Evolutionary conservation across 2,113 vertebrate genomes (phyloP), one percentile per base, ranked within the genome.

Genomic region (Eubucco bourcierii): DNA sequence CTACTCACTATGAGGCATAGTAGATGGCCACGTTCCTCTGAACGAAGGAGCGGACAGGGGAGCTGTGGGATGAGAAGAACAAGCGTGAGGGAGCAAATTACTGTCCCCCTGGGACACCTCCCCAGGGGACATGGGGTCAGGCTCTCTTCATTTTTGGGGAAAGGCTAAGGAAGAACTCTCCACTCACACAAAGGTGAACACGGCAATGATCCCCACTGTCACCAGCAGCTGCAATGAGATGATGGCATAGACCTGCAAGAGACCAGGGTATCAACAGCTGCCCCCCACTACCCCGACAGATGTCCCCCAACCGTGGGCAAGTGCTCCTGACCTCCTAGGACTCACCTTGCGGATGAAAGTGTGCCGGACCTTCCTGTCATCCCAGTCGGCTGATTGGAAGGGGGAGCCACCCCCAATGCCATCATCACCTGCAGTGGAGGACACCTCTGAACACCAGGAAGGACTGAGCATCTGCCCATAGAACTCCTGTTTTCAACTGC

Each of bases 281-380:
- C n/a, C 3, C n/a, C 21, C 34, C 21, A 17, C 9, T 3, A 31
- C 15, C 27, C 60, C 1, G 1, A 14, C 6, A 13, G 31, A 2
- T 53, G 46, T 10, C n/a, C 50, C 23, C 67, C 31, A 24, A 7
- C 37, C 31, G 3, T 12, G 50, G 18, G 27, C 0, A 4, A 21
- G 18, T 46, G 33, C 12, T 59, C 56, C 50, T 1, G 1, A 13
- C 4, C 33, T 58, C 19, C 21, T 0, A 1, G 33, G 67, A 64
- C 82, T 94, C 18, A 98, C 99, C 98, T 99, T 99, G 66, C 98
- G 98, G 93, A 99, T 99, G 95, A 99, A 99, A 61, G 96, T 44
- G 8, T 99, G 99, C 5, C 99, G 97, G 61, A 99, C 96, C 73
- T 95, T 98, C 81, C 94, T 83, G 90, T 97, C 98, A 1, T 99